These are phyloP conservation scores for Ichneumoninae sp. DNA, from an alignment of 2,888 invertebrate species.

Conservation along the genomic window DNA sequence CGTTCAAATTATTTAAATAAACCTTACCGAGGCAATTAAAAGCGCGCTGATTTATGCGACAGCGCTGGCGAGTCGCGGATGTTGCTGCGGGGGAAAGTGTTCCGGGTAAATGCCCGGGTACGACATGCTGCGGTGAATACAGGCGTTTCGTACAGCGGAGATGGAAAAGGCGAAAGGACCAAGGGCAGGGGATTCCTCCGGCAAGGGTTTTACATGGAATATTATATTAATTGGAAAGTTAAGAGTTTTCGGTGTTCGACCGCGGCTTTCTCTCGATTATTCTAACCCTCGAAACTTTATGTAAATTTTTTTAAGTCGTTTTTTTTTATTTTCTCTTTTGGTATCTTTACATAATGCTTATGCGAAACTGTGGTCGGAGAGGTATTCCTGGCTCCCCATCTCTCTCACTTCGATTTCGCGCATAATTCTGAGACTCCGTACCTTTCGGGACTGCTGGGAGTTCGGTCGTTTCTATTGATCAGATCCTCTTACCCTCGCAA, in stretches of 20 bases:
- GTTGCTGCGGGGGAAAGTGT: slow-evolving; percentile 48
- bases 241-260: slow-evolving; percentile 71
- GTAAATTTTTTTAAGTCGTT: background rate
- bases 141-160: slow-evolving; percentile 24
- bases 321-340: background rate
- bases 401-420: too few relatives aligned
- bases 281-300: slow-evolving; percentile 13
- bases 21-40: slow-evolving; percentile 79
- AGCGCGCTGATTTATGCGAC: slow-evolving; percentile 76
- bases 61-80: slow-evolving; percentile 57
- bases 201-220: slow-evolving; percentile 47
- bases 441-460: too few relatives aligned
- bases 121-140: slow-evolving; percentile 48
- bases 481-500: too few relatives aligned
- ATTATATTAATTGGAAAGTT: slow-evolving; percentile 80
- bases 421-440: too few relatives aligned
- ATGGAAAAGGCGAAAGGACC: slow-evolving; percentile 31
- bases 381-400: too few relatives aligned
- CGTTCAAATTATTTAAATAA: slow-evolving; percentile 80
- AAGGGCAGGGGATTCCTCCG: slow-evolving; percentile 36
- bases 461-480: too few relatives aligned
- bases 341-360: background rate
- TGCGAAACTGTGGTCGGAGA: too few relatives aligned
- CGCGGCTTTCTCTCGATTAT: slow-evolving; percentile 20
- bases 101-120: slow-evolving; percentile 44